These are phyloP conservation scores for Macrotus californicus DNA, from an alignment of 2,113 vertebrate species.

Conservation along the genomic window DNA sequence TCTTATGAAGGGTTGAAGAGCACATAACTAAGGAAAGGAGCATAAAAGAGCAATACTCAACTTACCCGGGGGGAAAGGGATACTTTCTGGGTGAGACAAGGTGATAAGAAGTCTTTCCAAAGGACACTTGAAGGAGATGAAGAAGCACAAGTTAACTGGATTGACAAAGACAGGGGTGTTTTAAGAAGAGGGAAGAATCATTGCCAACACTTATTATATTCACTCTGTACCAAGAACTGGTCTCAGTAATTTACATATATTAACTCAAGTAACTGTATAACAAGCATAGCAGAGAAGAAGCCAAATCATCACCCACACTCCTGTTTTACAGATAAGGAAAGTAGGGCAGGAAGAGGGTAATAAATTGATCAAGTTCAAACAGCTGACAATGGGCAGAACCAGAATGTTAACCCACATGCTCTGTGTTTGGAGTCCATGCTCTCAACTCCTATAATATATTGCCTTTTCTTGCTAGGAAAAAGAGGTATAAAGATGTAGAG, in stretches of 20 bases:
- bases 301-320: neutral
- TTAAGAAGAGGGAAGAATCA: neutral
- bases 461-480: neutral
- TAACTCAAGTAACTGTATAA: neutral
- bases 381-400: neutral
- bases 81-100: neutral
- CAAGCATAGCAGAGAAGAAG: neutral
- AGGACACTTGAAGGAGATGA: neutral
- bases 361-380: neutral
- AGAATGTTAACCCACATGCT: neutral
- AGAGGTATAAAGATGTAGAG: neutral
- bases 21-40: neutral
- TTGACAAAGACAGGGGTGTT: neutral
- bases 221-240: neutral
- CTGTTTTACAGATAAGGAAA: neutral
- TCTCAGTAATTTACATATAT: neutral
- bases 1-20: neutral
- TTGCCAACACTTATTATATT: neutral
- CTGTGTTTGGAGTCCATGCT: neutral
- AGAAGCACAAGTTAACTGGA: constrained; percentile 3
- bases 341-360: neutral
- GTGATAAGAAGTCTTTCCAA: neutral
- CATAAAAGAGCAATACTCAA: neutral
- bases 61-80: neutral
- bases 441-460: neutral